A percentile compares a stretch with the other conserved stretches of the same genome.
These are phyloP conservation scores for Rhimphoctona megacephalus DNA, from an alignment of 2,888 invertebrate species.

Conservation along the genomic window DNA sequence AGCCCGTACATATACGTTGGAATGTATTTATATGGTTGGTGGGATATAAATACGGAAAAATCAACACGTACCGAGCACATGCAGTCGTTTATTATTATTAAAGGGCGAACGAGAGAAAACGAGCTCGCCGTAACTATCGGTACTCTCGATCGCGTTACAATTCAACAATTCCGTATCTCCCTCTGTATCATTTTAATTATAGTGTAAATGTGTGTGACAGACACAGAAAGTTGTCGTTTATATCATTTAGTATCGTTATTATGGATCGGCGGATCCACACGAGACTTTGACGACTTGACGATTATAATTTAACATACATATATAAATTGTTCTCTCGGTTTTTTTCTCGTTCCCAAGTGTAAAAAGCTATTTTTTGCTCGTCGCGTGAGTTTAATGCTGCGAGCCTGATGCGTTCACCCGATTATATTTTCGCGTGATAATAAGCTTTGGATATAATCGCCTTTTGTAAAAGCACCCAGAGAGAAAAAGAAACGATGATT, in stretches of 20 bases:
- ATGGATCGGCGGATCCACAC: constrained; percentile 43
- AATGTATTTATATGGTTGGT: constrained; percentile 34
- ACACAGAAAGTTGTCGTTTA: constrained; percentile 47
- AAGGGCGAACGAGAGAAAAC: constrained; percentile 27
- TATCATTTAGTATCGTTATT: constrained; percentile 53
- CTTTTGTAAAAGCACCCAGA: neutral
- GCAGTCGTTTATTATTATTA: constrained; percentile 32
- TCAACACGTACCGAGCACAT: constrained; percentile 57
- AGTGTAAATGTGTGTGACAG: constrained; percentile 40
- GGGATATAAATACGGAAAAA: constrained; percentile 50
- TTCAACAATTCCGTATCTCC: constrained; percentile 50
- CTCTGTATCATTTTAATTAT: constrained; percentile 62
- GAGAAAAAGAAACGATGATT: neutral
- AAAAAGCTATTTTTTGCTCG: constrained; percentile 30
- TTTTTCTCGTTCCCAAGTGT: neutral
- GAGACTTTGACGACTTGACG: constrained; percentile 22
- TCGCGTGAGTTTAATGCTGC: constrained; percentile 43
- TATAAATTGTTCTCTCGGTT: neutral
- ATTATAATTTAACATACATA: neutral
- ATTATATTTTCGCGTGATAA: constrained; percentile 69
- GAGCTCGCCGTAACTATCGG: constrained; percentile 63
- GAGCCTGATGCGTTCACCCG: constrained; percentile 71
- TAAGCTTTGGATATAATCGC: constrained; percentile 25
- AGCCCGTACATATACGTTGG: neutral
- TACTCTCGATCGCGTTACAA: constrained; percentile 60